Evolutionary conservation across 2,113 vertebrate species (phyloP).

Genomic region (Corynorhinus townsendii): DNA sequence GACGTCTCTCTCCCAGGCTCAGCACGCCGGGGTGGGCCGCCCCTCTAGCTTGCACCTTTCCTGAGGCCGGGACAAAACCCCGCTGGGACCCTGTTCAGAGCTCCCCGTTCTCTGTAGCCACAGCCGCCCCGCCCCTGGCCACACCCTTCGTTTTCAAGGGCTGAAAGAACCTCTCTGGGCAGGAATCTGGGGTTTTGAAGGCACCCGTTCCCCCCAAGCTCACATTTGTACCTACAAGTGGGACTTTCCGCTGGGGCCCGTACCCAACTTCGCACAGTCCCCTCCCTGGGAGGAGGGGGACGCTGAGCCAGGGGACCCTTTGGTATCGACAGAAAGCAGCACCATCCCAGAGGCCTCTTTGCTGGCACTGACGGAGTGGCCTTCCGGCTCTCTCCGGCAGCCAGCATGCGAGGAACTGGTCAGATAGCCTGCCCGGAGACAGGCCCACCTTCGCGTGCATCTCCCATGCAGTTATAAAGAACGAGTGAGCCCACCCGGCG

Average conservation of each 20-base stretch:
- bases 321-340: not conserved
- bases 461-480: not conserved
- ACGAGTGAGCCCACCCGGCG: not conserved
- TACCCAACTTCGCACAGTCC: not conserved
- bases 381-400: too few relatives aligned
- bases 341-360: too few relatives aligned
- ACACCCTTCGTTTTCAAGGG: not conserved
- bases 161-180: not conserved
- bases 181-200: not conserved
- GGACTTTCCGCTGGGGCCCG: not conserved
- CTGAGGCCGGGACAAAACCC: fast-evolving
- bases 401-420: fast-evolving
- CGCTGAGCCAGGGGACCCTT: not conserved
- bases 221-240: not conserved
- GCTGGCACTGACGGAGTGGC: not conserved
- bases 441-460: not conserved
- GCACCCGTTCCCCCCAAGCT: not conserved
- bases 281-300: not conserved
- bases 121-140: too few relatives aligned
- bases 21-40: not conserved
- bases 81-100: not conserved
- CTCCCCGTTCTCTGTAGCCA: not conserved
- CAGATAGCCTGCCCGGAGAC: fast-evolving
- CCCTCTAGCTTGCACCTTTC: too few relatives aligned
- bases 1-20: too few relatives aligned